Percentiles rank a stretch among this genome's conserved stretches.
Conservation (phyloP, 2,888 invertebrate species). For the Malthinus flaveolus region DNA sequence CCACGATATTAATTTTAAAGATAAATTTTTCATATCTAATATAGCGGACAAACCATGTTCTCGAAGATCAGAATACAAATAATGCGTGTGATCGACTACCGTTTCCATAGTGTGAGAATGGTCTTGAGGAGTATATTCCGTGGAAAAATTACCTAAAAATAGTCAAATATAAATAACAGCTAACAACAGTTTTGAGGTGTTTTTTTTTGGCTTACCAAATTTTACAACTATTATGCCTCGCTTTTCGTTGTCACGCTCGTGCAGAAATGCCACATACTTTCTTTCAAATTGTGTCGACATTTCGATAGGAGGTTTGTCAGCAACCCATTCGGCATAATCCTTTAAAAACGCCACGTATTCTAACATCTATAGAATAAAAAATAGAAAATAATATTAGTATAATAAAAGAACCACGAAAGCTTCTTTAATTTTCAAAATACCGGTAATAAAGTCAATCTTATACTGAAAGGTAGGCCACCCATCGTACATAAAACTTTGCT, state of each 20-base stretch:
- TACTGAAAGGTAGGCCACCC: too few species aligned
- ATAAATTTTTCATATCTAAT: slow-evolving; percentile 45
- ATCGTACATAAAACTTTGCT: too few species aligned
- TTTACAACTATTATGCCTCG: slow-evolving; percentile 44
- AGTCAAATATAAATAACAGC: background rate
- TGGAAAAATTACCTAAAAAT: background rate
- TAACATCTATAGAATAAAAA: slow-evolving; percentile 42
- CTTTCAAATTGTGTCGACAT: slow-evolving; percentile 42
- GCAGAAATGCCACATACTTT: slow-evolving; percentile 44
- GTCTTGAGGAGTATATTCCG: background rate
- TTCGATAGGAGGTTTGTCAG: slow-evolving; percentile 39
- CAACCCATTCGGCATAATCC: slow-evolving; percentile 49
- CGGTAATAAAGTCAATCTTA: too few species aligned
- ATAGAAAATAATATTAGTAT: background rate
- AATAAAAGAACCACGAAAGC: background rate
- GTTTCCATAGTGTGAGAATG: background rate
- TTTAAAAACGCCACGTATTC: slow-evolving; percentile 43
- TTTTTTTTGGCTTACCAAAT: background rate
- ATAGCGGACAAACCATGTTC: slow-evolving; percentile 48
- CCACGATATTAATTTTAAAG: slow-evolving; percentile 45
- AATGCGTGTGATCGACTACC: background rate
- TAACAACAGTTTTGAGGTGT: background rate
- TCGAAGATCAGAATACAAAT: slow-evolving; percentile 38
- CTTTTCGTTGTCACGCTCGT: slow-evolving; percentile 47
- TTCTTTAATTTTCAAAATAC: too few species aligned